Evolutionary conservation across 1,140 invertebrate genomes (phyloP).

Genomic region (Aphaenogaster rudis): DNA sequence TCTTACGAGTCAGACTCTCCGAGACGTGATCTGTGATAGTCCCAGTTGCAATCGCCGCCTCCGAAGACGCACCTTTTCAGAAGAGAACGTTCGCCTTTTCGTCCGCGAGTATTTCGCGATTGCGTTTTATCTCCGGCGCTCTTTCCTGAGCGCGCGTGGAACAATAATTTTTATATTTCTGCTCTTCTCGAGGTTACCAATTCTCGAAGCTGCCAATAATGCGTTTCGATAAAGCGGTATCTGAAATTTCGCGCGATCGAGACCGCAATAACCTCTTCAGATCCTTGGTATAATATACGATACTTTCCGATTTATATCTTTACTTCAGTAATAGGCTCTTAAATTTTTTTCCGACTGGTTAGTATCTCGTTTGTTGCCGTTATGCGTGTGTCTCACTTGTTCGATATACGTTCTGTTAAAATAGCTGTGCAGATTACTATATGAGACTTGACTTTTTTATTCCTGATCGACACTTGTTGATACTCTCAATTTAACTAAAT

Average conservation of each 20-base stretch:
- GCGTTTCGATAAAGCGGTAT: constrained; percentile 51
- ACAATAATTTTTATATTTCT: constrained; percentile 47
- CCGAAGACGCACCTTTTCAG: constrained; percentile 9
- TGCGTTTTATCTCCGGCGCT: neutral
- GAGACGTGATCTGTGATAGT: constrained; percentile 25
- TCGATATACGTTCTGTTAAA: constrained; percentile 12
- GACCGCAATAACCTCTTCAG: constrained; percentile 17
- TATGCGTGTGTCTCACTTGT: constrained; percentile 4
- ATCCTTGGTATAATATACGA: constrained; percentile 14
- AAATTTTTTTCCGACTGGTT: constrained; percentile 28
- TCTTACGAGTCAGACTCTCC: neutral
- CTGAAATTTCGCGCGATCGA: constrained; percentile 48
- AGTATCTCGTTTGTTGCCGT: constrained; percentile 22
- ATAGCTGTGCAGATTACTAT: neutral
- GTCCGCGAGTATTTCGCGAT: constrained; percentile 21
- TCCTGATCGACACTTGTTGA: neutral
- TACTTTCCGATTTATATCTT: constrained; percentile 29
- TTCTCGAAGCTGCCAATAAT: constrained; percentile 31
- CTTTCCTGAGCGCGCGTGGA: neutral
- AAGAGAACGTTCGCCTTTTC: constrained; percentile 1
- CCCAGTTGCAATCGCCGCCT: neutral
- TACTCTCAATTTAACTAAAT: neutral
- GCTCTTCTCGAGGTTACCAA: constrained; percentile 22
- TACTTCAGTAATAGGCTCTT: constrained; percentile 35
- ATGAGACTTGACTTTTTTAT: neutral